Conservation (phyloP, 2,888 invertebrate genomes). For the Fragum fragum region DNA sequence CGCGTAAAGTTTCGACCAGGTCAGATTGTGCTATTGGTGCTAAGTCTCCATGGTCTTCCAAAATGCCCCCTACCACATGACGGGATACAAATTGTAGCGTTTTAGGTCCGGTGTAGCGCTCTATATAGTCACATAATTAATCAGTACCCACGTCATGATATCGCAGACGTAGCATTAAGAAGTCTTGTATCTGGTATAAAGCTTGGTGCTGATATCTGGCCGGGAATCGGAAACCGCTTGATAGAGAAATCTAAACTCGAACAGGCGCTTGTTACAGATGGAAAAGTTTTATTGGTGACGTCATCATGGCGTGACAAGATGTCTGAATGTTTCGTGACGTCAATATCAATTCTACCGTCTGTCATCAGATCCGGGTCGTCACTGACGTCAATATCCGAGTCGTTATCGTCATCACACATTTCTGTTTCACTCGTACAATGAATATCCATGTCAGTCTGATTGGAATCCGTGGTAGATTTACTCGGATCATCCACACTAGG, state of each 20-base stretch:
- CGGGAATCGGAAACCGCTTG: constrained; percentile 39
- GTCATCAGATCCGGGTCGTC: constrained; percentile 59
- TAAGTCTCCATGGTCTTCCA: no score
- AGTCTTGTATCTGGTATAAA: constrained; percentile 48
- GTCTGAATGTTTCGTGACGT: constrained; percentile 47
- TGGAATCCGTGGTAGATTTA: constrained; percentile 26
- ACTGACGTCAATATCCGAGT: constrained; percentile 66
- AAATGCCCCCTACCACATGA: no score
- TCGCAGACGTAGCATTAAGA: constrained; percentile 33
- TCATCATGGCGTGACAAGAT: constrained; percentile 15
- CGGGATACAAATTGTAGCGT: no score
- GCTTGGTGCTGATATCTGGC: constrained; percentile 34
- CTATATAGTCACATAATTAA: no score
- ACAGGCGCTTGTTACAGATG: constrained; percentile 60
- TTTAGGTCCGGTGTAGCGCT: no score
- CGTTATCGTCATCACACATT: constrained; percentile 64
- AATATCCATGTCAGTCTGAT: constrained; percentile 40
- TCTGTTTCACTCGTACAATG: constrained; percentile 60
- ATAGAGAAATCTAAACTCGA: constrained; percentile 48
- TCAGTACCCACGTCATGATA: constrained; percentile 39
- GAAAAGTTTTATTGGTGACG: not conserved
- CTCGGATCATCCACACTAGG: constrained; percentile 23
- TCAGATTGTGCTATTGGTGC: no score
- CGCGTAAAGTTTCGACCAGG: no score
- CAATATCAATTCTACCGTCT: constrained; percentile 51